These are phyloP conservation scores for Tachystola acroxantha DNA, from an alignment of 2,888 invertebrate genomes.

Conservation along the genomic window DNA sequence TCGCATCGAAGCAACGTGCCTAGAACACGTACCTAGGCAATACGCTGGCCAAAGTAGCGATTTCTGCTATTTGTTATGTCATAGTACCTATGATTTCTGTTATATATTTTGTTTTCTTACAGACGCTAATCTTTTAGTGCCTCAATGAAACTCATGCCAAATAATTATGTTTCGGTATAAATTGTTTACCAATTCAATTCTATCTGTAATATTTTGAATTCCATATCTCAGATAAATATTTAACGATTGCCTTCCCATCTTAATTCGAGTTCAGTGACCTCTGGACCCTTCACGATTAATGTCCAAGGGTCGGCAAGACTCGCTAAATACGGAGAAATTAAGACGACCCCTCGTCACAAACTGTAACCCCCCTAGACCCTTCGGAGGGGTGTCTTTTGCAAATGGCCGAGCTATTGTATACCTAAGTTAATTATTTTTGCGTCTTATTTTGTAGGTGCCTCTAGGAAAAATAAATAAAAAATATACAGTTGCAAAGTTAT, in stretches of 20 bases:
- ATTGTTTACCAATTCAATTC: too few relatives aligned
- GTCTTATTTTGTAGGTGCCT: constrained; percentile 1
- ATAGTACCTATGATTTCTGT: too few relatives aligned
- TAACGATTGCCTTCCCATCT: constrained; percentile 52
- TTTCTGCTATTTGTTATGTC: too few relatives aligned
- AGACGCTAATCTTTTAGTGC: too few relatives aligned
- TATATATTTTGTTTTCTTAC: too few relatives aligned
- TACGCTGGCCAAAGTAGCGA: too few relatives aligned
- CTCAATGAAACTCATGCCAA: too few relatives aligned
- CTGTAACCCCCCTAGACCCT: constrained; percentile 42
- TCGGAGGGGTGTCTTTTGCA: constrained; percentile 21
- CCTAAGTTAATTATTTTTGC: constrained; percentile 19
- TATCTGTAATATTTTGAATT: not conserved
- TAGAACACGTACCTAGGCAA: too few relatives aligned
- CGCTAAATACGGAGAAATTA: constrained; percentile 70
- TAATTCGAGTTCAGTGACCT: constrained; percentile 66
- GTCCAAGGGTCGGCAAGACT: constrained; percentile 67
- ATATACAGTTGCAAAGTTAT: too few relatives aligned
- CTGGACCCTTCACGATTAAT: constrained; percentile 69
- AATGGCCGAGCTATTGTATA: constrained; percentile 36
- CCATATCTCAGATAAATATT: constrained; percentile 11
- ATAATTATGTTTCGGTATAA: not conserved
- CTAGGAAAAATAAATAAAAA: too few relatives aligned
- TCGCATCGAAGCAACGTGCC: too few relatives aligned
- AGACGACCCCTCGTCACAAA: constrained; percentile 63